Conservation (phyloP, 2,113 vertebrate species). For the Saiga tatarica region DNA sequence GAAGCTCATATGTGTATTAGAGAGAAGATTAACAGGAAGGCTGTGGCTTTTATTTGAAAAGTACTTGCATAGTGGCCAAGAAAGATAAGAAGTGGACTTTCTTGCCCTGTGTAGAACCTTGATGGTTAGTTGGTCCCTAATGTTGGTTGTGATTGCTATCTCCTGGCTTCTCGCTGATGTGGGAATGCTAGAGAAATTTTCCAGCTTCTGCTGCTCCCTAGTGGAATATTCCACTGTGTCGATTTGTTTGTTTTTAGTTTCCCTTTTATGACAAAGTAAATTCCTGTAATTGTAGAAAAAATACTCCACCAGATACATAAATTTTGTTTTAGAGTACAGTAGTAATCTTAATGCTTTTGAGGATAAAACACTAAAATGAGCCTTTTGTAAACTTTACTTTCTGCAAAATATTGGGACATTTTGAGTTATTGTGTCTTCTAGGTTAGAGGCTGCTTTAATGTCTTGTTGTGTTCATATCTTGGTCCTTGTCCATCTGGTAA, state of each 20-base stretch:
- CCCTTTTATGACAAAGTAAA: background rate
- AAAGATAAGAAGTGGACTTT: background rate
- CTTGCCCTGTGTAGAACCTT: background rate
- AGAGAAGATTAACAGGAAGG: background rate
- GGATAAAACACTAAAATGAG: background rate
- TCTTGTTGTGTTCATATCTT: background rate
- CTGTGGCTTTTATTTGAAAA: background rate
- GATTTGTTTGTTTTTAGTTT: background rate
- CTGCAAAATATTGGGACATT: constrained; percentile 8
- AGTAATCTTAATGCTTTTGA: background rate
- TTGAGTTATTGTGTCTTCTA: background rate
- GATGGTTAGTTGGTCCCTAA: background rate
- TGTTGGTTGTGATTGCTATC: background rate
- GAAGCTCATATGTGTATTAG: background rate
- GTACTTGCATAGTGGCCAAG: background rate
- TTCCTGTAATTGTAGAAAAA: constrained; percentile 30
- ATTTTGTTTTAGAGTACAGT: constrained; percentile 37
- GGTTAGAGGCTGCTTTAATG: background rate
- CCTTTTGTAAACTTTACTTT: constrained; percentile 16
- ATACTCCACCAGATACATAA: background rate
- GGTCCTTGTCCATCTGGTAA: background rate
- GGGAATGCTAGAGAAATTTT: constrained; percentile 54
- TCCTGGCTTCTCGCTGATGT: background rate
- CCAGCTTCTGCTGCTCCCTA: constrained; percentile 34
- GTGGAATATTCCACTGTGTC: constrained; percentile 65